Evolutionary conservation across 2,888 invertebrate genomes (phyloP).

Genomic region (Aquatica leii): DNA sequence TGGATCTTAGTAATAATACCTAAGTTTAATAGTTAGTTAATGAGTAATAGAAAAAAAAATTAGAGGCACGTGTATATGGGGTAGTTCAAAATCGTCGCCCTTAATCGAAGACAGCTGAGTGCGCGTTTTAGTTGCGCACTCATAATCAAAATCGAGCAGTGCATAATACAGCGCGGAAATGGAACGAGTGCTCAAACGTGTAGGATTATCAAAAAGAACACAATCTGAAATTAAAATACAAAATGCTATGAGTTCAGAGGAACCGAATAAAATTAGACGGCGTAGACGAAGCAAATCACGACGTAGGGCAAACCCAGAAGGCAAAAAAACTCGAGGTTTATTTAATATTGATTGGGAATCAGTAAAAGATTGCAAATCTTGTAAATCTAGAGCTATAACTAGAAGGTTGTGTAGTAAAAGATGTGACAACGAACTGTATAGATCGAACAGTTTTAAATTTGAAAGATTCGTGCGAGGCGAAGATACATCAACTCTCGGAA

Average conservation of each 20-base stretch:
- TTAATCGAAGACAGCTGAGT: constrained; percentile 48
- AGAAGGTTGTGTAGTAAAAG: constrained; percentile 78
- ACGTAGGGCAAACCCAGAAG: constrained; percentile 50
- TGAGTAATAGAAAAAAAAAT: constrained; percentile 8
- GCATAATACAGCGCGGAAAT: constrained; percentile 54
- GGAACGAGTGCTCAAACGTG: constrained; percentile 60
- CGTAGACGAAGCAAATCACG: constrained; percentile 55
- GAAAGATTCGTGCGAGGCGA: constrained; percentile 82
- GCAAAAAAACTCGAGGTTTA: constrained; percentile 56
- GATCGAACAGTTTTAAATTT: constrained; percentile 89
- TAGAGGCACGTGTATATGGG: constrained; percentile 30
- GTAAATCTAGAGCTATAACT: constrained; percentile 68
- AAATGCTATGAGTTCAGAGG: constrained; percentile 29
- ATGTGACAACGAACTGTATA: constrained; percentile 84
- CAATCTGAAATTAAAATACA: constrained; percentile 41
- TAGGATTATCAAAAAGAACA: constrained; percentile 58
- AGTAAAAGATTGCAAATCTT: constrained; percentile 65
- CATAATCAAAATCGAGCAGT: constrained; percentile 46
- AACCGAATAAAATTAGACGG: constrained; percentile 48
- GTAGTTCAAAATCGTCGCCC: constrained; percentile 31
- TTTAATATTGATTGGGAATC: constrained; percentile 66
- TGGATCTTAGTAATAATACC: too few relatives aligned
- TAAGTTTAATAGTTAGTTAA: too few relatives aligned
- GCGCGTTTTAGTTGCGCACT: constrained; percentile 50
- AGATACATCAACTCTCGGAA: constrained; percentile 63